These are phyloP conservation scores for Neocrepidodera transversa DNA, from an alignment of 2,888 invertebrate species.

Conservation along the genomic window DNA sequence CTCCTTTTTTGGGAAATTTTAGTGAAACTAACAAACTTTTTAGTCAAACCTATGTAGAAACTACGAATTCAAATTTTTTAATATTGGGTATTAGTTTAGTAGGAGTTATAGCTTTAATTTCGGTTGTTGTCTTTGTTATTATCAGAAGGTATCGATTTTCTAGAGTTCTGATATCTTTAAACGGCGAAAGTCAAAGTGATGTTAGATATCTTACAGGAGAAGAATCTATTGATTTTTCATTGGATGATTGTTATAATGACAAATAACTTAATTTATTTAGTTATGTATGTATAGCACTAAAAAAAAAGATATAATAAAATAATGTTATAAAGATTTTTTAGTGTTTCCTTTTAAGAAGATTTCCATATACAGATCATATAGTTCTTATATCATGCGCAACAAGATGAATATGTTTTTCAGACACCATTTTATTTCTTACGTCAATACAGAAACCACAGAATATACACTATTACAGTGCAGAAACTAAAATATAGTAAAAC, in stretches of 20 bases:
- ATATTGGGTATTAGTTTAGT: conserved; percentile 17
- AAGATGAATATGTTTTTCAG: too few relatives aligned
- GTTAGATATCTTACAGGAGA: conserved; percentile 66
- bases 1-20: conserved; percentile 20
- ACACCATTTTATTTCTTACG: too few relatives aligned
- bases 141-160: conserved; percentile 26
- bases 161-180: conserved; percentile 36
- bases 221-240: conserved; percentile 64
- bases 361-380: too few relatives aligned
- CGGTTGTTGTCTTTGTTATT: conserved; percentile 25
- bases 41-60: conserved; percentile 16
- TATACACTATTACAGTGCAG: too few relatives aligned
- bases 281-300: too few relatives aligned
- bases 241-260: conserved; percentile 40
- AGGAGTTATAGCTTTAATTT: conserved; percentile 15
- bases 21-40: conserved; percentile 33
- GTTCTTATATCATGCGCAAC: too few relatives aligned
- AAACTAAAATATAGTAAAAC: too few relatives aligned
- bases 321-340: too few relatives aligned
- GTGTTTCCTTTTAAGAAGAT: too few relatives aligned
- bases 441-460: too few relatives aligned
- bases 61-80: conserved; percentile 16
- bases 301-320: too few relatives aligned
- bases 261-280: background rate
- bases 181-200: conserved; percentile 61